Conservation (phyloP, 2,888 invertebrate species). For the Autographa pulchrina region DNA sequence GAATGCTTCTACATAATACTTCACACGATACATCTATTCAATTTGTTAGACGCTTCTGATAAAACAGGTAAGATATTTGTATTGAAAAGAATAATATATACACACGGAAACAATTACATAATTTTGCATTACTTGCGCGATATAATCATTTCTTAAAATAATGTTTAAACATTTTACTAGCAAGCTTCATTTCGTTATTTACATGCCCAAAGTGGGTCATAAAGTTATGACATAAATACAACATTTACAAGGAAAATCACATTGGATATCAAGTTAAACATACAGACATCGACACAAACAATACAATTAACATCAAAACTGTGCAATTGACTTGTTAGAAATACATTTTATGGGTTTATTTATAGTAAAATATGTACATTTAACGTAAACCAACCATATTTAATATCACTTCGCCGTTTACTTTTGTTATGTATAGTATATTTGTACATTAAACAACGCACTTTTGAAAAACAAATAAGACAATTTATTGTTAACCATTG, state of each 20-base stretch:
- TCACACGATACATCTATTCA: conserved; percentile 63
- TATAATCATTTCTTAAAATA: neutral
- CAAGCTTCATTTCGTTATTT: conserved; percentile 16
- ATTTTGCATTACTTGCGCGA: conserved; percentile 11
- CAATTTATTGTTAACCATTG: conserved; percentile 21
- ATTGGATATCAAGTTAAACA: conserved; percentile 50
- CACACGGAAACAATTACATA: conserved; percentile 52
- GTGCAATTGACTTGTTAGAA: neutral
- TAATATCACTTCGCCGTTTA: neutral
- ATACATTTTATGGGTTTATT: neutral
- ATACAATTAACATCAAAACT: conserved; percentile 49
- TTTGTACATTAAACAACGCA: too few species aligned
- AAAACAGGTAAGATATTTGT: conserved; percentile 52
- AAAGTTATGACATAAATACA: conserved; percentile 27
- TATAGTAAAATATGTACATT: neutral
- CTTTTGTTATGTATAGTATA: conserved; percentile 3
- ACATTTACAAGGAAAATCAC: conserved; percentile 47
- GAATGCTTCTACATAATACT: conserved; percentile 59
- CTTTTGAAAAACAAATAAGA: too few species aligned
- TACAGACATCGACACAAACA: conserved; percentile 46
- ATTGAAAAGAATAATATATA: conserved; percentile 35
- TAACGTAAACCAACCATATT: neutral
- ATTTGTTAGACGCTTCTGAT: conserved; percentile 53
- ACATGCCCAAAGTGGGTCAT: conserved; percentile 34
- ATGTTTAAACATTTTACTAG: neutral